A percentile compares a stretch with the other conserved stretches of the same genome.
These are phyloP conservation scores for Embidobia sp. DNA, from an alignment of 2,888 invertebrate species.

Conservation along the genomic window DNA sequence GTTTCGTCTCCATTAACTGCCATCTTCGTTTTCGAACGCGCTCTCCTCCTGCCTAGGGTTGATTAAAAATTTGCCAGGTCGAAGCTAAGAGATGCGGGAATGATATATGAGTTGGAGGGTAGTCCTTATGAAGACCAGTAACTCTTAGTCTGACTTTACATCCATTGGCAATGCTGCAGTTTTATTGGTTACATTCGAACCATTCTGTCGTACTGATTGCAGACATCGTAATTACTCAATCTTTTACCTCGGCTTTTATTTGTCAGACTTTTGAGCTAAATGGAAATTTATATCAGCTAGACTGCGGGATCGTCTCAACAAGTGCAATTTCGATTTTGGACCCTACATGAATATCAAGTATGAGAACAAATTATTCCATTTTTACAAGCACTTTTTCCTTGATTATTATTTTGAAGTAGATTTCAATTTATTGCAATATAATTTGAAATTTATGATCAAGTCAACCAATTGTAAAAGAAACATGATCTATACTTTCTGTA, in stretches of 20 bases:
- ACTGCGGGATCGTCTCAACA: constrained; percentile 12
- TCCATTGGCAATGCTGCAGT: constrained; percentile 54
- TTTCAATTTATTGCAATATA: no score
- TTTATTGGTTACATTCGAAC: constrained; percentile 56
- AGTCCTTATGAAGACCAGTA: constrained; percentile 61
- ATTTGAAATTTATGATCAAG: no score
- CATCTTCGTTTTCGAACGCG: constrained; percentile 51
- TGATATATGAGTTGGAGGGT: constrained; percentile 62
- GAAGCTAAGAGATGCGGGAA: constrained; percentile 48
- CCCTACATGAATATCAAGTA: no score
- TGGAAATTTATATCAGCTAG: constrained; percentile 58
- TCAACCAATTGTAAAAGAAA: no score
- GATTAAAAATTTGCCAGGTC: constrained; percentile 66
- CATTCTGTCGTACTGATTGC: constrained; percentile 60
- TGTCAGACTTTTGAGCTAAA: constrained; percentile 35
- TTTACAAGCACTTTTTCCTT: no score
- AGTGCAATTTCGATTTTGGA: background rate
- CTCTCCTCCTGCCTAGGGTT: constrained; percentile 40
- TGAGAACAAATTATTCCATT: no score
- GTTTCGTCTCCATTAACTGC: constrained; percentile 58
- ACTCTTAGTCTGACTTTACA: constrained; percentile 49
- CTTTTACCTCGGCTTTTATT: constrained; percentile 56
- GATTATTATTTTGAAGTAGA: no score
- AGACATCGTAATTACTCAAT: constrained; percentile 62
- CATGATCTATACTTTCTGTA: no score